phyloP scores from a whole-genome alignment of 2,888 invertebrate genomes.

The Heliconius sara region DNA sequence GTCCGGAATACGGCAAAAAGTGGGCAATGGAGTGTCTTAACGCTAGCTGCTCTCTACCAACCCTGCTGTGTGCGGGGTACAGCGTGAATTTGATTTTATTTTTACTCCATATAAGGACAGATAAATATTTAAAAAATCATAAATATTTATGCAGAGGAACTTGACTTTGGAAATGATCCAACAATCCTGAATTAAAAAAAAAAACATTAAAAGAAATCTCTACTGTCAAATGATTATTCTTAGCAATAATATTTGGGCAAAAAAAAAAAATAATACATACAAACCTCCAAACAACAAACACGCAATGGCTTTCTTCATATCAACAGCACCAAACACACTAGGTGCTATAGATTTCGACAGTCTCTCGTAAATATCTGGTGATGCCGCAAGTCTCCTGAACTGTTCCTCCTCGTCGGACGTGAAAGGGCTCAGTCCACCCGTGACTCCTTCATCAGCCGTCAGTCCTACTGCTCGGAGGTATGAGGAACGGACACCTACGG shows the following conservation, averaged over 20 bases:
- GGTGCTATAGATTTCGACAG: slow-evolving; percentile 97
- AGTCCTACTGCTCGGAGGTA: slow-evolving; percentile 98
- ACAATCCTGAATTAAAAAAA: no score
- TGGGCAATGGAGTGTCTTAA: no score
- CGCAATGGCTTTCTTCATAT: slow-evolving; percentile 98
- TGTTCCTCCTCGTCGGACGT: slow-evolving; percentile 85
- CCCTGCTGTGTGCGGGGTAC: no score
- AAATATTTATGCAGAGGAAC: no score
- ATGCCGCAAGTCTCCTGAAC: slow-evolving; percentile 92
- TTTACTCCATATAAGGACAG: neutral
- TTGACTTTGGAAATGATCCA: no score
- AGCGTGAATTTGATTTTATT: no score
- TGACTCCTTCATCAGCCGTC: slow-evolving; percentile 91
- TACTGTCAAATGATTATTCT: no score
- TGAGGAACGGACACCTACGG: slow-evolving; percentile 96
- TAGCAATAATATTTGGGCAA: neutral
- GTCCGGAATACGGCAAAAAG: no score
- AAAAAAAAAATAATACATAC: neutral
- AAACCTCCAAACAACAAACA: slow-evolving; percentile 96
- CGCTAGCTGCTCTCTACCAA: no score
- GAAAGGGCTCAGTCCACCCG: slow-evolving; percentile 85
- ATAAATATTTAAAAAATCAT: no score
- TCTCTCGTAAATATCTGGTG: slow-evolving; percentile 94
- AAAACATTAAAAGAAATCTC: no score
- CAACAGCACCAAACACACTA: slow-evolving; percentile 96